Evolutionary conservation across 2,113 vertebrate species (phyloP).

Genomic region (Syngnathus floridae): DNA sequence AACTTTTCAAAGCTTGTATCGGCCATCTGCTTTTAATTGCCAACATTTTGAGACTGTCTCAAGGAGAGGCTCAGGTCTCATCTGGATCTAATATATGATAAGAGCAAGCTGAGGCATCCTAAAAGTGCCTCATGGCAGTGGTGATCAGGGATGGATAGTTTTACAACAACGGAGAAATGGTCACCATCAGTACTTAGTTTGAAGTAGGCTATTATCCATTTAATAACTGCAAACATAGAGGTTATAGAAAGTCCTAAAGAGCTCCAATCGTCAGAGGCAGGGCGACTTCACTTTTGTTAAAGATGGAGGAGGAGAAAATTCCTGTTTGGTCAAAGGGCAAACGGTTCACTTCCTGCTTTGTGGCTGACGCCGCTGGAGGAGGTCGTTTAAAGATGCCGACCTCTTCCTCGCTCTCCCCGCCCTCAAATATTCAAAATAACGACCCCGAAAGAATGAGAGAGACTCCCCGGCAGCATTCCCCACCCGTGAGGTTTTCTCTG

Average conservation of each 20-base stretch:
- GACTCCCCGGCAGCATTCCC: constrained; percentile 1
- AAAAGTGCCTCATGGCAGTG: constrained; percentile 37
- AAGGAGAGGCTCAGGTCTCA: constrained; percentile 41
- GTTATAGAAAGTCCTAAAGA: neutral
- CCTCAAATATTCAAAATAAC: neutral
- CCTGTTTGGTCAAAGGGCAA: constrained; percentile 55
- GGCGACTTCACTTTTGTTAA: neutral
- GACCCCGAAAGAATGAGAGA: neutral
- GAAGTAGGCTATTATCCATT: neutral
- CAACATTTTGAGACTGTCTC: constrained; percentile 37
- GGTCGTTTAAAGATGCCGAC: neutral
- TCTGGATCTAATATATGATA: constrained; percentile 64
- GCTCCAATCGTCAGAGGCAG: neutral
- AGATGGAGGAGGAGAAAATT: constrained; percentile 37
- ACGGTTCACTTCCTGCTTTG: constrained; percentile 49
- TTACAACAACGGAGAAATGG: constrained; percentile 10
- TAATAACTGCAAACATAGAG: constrained; percentile 3
- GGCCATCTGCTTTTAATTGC: constrained; percentile 60
- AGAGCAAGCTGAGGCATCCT: constrained; percentile 57
- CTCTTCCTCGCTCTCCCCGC: constrained; percentile 2
- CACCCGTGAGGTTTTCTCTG: constrained; percentile 2
- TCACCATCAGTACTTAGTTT: neutral
- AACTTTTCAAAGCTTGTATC: constrained; percentile 2
- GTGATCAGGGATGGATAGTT: constrained; percentile 19
- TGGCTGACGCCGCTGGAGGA: constrained; percentile 26